phyloP scores from a whole-genome alignment of 2,888 invertebrate species.

The Fragum fragum region DNA sequence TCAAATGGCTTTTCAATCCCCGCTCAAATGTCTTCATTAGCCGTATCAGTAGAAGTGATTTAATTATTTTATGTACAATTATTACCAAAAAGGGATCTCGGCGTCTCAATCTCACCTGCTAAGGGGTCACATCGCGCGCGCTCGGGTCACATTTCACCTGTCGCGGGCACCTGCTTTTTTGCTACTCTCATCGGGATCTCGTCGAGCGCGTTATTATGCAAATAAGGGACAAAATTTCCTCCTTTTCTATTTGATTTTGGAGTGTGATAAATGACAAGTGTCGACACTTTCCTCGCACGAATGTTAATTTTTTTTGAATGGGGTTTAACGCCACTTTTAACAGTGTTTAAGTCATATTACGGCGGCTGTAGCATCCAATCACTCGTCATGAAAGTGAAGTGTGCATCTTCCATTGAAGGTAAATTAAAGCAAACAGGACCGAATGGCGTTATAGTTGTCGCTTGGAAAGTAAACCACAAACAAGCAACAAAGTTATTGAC shows the following conservation, averaged over 20 bases:
- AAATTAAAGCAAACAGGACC: too few species aligned
- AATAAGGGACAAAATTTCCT: slow-evolving; percentile 4
- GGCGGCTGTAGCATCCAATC: too few species aligned
- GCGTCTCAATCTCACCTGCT: slow-evolving; percentile 89
- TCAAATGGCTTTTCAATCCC: not conserved
- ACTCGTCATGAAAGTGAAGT: too few species aligned
- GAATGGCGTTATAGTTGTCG: too few species aligned
- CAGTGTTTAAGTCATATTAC: too few species aligned
- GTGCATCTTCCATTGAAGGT: too few species aligned
- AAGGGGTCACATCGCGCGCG: slow-evolving; percentile 95
- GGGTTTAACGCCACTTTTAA: too few species aligned
- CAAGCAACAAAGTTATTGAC: too few species aligned
- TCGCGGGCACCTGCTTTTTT: slow-evolving; percentile 84
- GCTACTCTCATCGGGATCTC: slow-evolving; percentile 8
- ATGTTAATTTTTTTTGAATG: too few species aligned
- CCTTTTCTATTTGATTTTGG: not conserved
- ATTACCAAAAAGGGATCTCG: slow-evolving; percentile 40
- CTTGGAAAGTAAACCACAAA: too few species aligned
- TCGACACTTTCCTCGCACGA: not conserved
- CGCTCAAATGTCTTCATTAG: slow-evolving; percentile 38
- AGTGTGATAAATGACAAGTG: slow-evolving; percentile 6
- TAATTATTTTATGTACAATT: slow-evolving; percentile 52
- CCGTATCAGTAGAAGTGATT: slow-evolving; percentile 40
- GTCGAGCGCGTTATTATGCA: slow-evolving; percentile 26
- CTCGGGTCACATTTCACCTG: slow-evolving; percentile 98